Base-by-base conservation (phyloP, 1,140 invertebrate genomes). In the Sminthurinus signatus region DNA sequence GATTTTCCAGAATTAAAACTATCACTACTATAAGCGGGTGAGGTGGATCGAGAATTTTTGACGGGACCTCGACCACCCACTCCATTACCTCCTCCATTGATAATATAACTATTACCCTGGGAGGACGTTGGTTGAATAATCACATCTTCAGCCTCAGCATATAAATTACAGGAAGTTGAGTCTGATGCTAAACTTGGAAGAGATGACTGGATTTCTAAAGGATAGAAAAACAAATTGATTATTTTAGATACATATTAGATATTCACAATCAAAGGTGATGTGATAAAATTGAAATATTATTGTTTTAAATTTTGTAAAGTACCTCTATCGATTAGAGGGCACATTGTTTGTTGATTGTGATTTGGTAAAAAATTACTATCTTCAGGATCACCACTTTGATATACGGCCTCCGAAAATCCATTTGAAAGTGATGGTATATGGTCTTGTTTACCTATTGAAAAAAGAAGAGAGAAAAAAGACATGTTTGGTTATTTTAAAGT, bases 131-230 rank as follows among this genome's bases (percentile, higher is more conserved):
- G 55, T 19, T 63, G 66, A 52, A 70, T 65, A 43, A 70, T 65
- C 58, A 71, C 67, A 64, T 70, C 65, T 44, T 70, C 67, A 50
- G 65, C 67, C 62, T 73, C 67, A 15, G 69, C 69, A 57, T 72
- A 70, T 31, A 70, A 54, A 55, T 67, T 70, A 68, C 72, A 73
- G 25, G 72, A 65, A 52, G 68, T 73, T 19, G 65, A 73, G 60
- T 69, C 70, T 56, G 65, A 70, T 51, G 67, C 75, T 23, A 80
- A 69, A 71, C 77, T 78, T 5, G 78, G 78, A 27, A 80, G 70
- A 28, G 79, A 79, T 27, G 79, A 80, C 73, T 81, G 79, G 57
- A 79, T 78, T 27, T 75, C 78, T n/a, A n/a, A n/a, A n/a, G n/a
- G n/a, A n/a, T n/a, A n/a, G n/a, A n/a, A n/a, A n/a, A n/a, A n/a